Conservation (phyloP, 2,113 vertebrate genomes). For the Nerophis lumbriciformis region DNA sequence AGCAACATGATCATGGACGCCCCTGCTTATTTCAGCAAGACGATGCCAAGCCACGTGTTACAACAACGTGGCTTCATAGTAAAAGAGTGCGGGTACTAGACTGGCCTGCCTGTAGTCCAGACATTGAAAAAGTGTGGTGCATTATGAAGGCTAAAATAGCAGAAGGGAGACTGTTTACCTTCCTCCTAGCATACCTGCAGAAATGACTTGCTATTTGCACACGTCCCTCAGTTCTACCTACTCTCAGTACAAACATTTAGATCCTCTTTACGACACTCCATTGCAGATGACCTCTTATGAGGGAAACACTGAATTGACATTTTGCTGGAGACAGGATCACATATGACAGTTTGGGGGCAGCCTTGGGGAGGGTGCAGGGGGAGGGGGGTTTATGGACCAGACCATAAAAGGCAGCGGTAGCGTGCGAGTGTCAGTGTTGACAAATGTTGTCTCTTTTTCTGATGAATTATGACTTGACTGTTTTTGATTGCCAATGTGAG, state of each 20-base stretch:
- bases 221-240: not conserved
- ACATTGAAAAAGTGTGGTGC: too few relatives aligned
- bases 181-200: too few relatives aligned
- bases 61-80: too few relatives aligned
- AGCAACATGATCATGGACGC: too few relatives aligned
- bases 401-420: conserved; percentile 47
- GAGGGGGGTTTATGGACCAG: conserved; percentile 4
- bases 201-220: not conserved
- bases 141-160: too few relatives aligned
- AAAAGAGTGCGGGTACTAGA: too few relatives aligned
- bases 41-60: too few relatives aligned
- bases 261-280: not conserved
- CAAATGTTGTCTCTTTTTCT: not conserved
- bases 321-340: conserved; percentile 53
- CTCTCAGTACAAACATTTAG: too few relatives aligned
- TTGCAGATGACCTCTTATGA: conserved; percentile 35
- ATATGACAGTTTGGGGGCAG: conserved; percentile 70
- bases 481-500: not conserved
- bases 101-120: too few relatives aligned
- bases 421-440: conserved; percentile 35
- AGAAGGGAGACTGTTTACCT: too few relatives aligned
- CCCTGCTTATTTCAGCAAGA: too few relatives aligned
- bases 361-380: conserved; percentile 32
- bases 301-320: conserved; percentile 53
- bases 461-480: conserved; percentile 11